A percentile compares a stretch with the other conserved stretches of the same genome.
These are phyloP conservation scores for Aelia acuminata DNA, from an alignment of 2,888 invertebrate genomes.

Conservation along the genomic window DNA sequence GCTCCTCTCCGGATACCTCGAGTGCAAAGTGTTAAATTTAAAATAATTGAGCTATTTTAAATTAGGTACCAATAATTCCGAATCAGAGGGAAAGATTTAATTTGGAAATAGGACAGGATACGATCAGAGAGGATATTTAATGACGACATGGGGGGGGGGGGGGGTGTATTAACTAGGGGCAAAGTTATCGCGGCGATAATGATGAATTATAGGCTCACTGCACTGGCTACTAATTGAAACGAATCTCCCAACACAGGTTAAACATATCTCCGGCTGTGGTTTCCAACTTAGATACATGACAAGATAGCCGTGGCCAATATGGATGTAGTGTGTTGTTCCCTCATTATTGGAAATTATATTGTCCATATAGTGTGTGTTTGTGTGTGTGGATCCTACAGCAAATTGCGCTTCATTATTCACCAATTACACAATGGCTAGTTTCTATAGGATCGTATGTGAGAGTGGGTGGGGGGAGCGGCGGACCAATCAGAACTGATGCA, in stretches of 20 bases:
- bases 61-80: neutral
- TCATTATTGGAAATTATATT: constrained; percentile 58
- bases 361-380: constrained; percentile 54
- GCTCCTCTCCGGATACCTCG: no score
- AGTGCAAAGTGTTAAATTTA: no score
- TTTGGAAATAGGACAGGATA: neutral
- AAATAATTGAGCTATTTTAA: neutral
- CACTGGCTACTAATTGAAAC: constrained; percentile 51
- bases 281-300: constrained; percentile 44
- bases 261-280: constrained; percentile 31
- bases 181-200: constrained; percentile 53
- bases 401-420: constrained; percentile 59
- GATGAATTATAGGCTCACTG: constrained; percentile 50
- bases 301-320: constrained; percentile 54
- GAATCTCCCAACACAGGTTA: constrained; percentile 56
- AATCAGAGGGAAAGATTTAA: neutral
- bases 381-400: constrained; percentile 47
- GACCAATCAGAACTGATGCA: constrained; percentile 57
- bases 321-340: constrained; percentile 54
- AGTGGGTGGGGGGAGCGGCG: neutral
- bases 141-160: constrained; percentile 1
- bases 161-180: constrained; percentile 1
- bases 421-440: constrained; percentile 58
- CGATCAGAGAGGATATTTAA: constrained; percentile 39
- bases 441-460: constrained; percentile 29